Percentiles rank a stretch among this genome's conserved stretches.
phyloP scores from a whole-genome alignment of 2,888 invertebrate species.

The Ditula angustiorana region DNA sequence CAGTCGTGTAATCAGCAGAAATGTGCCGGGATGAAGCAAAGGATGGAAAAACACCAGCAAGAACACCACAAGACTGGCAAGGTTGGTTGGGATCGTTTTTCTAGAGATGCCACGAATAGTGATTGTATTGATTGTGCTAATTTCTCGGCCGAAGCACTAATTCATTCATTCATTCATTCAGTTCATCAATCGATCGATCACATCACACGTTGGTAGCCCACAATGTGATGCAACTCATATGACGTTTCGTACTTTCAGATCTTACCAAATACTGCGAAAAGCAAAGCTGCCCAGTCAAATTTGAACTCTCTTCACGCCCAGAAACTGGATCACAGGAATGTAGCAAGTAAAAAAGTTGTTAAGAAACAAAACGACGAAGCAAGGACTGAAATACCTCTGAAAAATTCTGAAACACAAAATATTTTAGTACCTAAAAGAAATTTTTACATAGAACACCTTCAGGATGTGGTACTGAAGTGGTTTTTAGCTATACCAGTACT shows the following conservation, averaged over 20 bases:
- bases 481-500: conserved; percentile 55
- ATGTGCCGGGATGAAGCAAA: conserved; percentile 54
- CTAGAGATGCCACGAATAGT: too few species aligned
- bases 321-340: not conserved
- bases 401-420: not conserved
- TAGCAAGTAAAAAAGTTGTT: not conserved
- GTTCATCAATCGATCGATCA: too few species aligned
- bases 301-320: not conserved
- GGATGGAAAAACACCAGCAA: conserved; percentile 49
- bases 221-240: too few species aligned
- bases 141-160: too few species aligned
- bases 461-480: conserved; percentile 53
- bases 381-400: not conserved
- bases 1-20: conserved; percentile 53
- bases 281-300: not conserved
- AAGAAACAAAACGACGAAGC: not conserved
- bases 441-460: conserved; percentile 51
- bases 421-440: conserved; percentile 39
- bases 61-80: conserved; percentile 42
- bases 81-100: too few species aligned
- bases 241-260: not conserved
- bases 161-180: too few species aligned
- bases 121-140: too few species aligned
- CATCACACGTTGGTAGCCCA: too few species aligned
- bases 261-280: not conserved